Conservation (phyloP, 2,888 invertebrate genomes). For the Cistogaster globosa region DNA sequence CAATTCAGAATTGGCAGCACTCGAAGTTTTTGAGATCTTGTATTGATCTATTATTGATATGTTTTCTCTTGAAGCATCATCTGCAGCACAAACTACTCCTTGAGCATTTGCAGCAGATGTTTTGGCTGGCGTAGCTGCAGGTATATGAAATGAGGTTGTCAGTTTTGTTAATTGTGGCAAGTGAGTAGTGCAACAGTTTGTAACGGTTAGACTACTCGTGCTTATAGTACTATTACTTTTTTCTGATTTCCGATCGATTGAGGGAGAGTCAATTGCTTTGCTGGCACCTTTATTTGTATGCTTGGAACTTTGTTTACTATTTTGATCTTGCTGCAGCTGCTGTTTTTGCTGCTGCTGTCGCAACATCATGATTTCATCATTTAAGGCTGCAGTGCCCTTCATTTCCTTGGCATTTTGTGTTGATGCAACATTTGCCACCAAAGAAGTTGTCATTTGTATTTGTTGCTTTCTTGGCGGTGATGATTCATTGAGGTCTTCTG, state of each 20-base stretch:
- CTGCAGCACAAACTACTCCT: conserved; percentile 1
- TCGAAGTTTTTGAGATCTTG: conserved; percentile 77
- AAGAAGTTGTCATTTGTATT: conserved; percentile 71
- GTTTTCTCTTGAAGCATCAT: background rate
- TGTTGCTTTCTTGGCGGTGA: conserved; percentile 18
- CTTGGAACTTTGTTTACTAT: conserved; percentile 72
- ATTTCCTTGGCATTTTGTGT: conserved; percentile 43
- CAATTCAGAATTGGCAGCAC: conserved; percentile 77
- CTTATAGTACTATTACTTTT: conserved; percentile 81
- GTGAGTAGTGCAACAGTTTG: conserved; percentile 81
- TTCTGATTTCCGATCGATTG: conserved; percentile 81
- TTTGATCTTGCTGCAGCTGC: conserved; percentile 42
- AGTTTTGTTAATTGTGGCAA: conserved; percentile 81
- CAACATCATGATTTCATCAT: conserved; percentile 73
- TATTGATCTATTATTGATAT: conserved; percentile 61
- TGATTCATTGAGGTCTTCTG: conserved; percentile 35
- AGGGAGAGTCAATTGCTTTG: conserved; percentile 73
- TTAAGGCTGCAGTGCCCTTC: conserved; percentile 66
- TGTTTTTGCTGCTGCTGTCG: conserved; percentile 60
- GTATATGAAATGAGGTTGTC: conserved; percentile 81
- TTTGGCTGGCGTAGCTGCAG: conserved; percentile 73
- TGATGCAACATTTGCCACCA: conserved; percentile 66
- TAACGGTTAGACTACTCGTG: conserved; percentile 80
- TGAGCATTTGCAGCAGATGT: conserved; percentile 41
- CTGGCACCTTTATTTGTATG: conserved; percentile 39